Base-by-base conservation (phyloP, 2,113 vertebrate species). In the Gopherus evgoodei region DNA sequence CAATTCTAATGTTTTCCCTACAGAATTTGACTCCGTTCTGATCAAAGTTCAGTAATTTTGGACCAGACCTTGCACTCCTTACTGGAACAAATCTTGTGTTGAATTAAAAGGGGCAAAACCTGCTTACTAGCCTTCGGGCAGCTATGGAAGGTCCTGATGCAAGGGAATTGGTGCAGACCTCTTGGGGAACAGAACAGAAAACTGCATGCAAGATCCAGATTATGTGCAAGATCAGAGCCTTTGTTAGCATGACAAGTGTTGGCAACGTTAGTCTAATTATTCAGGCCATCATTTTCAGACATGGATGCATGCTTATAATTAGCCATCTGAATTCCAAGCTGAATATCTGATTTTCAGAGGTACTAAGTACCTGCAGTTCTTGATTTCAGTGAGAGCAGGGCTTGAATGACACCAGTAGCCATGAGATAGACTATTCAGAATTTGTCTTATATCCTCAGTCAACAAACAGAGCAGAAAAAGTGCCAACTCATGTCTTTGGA, bases 131-230 rank as follows among this genome's bases (percentile, higher is more conserved):
- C 31, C 47, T 44, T 9, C 8, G 78, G 62, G 87, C 93, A 87
- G 7, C 38, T 44, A 44, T 0, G 0, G 86, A 25, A 90, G 86
- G 2, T 27, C 35, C 29, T 0, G 6, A 10, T 5, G 62, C 2
- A 57, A 78, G 4, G 25, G 11, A 78, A 16, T 3, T 4, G 31
- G 44, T 31, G 5, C 52, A 44, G 29, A 19, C 17, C 65, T 72
- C 4, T 72, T 38, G 25, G 14, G n/a, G 13, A n/a, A 80, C 31
- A 57, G 38, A 5, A 42, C 25, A 6, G 4, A 25, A 16, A 42
- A 27, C 16, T 3, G 1, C 38, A 57, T 27, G 5, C 38, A 8
- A 38, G 8, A 4, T 85, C 21, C 4, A 59, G 57, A 81, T 52
- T 22, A 21, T 0, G 0, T 19, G 59, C 6, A 88, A 44, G 62